Percentiles rank a stretch among this genome's conserved stretches.
Evolutionary conservation across 2,888 invertebrate species (phyloP).

Genomic region (Halocaridina rubra): DNA sequence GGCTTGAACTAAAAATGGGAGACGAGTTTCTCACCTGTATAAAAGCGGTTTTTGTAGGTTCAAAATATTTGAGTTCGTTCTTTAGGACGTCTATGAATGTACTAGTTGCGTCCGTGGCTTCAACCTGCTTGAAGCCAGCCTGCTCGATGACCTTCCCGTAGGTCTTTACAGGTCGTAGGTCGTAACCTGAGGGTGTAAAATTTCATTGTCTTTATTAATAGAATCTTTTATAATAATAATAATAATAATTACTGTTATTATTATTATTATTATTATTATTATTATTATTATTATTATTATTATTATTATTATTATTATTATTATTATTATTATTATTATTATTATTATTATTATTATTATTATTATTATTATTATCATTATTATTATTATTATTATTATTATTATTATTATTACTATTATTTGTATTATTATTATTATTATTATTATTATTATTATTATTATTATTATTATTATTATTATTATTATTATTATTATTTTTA

Average conservation of each 20-base stretch:
- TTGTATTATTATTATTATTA: no score
- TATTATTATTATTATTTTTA: no score
- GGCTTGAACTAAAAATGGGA: no score
- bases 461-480: no score
- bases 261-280: background rate
- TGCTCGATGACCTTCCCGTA: slow-evolving; percentile 69
- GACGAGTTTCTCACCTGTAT: slow-evolving; percentile 66
- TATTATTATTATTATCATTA: background rate
- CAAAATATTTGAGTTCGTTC: slow-evolving; percentile 69
- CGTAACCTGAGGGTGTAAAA: slow-evolving; percentile 69
- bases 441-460: no score
- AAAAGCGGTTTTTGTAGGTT: slow-evolving; percentile 70
- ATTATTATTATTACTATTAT: no score
- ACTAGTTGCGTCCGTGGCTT: slow-evolving; percentile 71
- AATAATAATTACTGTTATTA: no score
- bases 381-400: no score
- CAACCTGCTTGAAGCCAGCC: slow-evolving; percentile 70
- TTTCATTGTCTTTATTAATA: background rate
- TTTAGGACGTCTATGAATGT: slow-evolving; percentile 71
- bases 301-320: background rate
- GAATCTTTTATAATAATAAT: background rate
- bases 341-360: background rate
- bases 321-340: background rate
- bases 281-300: background rate
- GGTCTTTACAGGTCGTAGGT: slow-evolving; percentile 67